These are phyloP conservation scores for Orchesellides sinensis DNA, from an alignment of 2,888 invertebrate species.

Conservation along the genomic window DNA sequence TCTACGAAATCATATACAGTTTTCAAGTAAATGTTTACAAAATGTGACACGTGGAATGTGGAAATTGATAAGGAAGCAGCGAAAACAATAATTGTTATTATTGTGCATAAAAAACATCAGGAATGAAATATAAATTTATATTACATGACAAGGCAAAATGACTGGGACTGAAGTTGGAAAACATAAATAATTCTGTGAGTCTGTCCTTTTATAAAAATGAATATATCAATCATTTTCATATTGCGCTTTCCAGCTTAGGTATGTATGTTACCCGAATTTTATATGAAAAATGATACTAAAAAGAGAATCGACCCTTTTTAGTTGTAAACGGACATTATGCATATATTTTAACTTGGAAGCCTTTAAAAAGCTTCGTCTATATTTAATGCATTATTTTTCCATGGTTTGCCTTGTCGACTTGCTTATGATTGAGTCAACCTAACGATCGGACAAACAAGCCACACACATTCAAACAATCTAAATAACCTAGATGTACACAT, in stretches of 20 bases:
- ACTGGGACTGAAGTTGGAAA: too few relatives aligned
- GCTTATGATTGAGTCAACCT: neutral
- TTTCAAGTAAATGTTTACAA: too few relatives aligned
- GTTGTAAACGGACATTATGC: neutral
- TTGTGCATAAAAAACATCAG: too few relatives aligned
- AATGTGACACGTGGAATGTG: too few relatives aligned
- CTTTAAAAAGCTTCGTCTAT: slow-evolving; percentile 10
- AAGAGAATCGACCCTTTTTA: neutral
- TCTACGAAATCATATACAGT: too few relatives aligned
- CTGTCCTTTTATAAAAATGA: neutral
- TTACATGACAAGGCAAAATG: too few relatives aligned
- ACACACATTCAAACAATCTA: neutral
- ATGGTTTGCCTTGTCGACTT: neutral
- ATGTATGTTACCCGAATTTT: neutral
- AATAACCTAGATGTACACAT: neutral
- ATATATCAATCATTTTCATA: neutral
- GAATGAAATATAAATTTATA: too few relatives aligned
- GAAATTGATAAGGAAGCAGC: too few relatives aligned
- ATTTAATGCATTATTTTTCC: slow-evolving; percentile 12
- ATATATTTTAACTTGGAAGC: neutral
- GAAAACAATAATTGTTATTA: too few relatives aligned
- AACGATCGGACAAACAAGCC: neutral
- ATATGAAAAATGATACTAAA: neutral
- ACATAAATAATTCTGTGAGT: neutral
- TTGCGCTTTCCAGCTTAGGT: neutral